Base-by-base conservation (phyloP, 1,140 invertebrate genomes). In the Bombus polaris region DNA sequence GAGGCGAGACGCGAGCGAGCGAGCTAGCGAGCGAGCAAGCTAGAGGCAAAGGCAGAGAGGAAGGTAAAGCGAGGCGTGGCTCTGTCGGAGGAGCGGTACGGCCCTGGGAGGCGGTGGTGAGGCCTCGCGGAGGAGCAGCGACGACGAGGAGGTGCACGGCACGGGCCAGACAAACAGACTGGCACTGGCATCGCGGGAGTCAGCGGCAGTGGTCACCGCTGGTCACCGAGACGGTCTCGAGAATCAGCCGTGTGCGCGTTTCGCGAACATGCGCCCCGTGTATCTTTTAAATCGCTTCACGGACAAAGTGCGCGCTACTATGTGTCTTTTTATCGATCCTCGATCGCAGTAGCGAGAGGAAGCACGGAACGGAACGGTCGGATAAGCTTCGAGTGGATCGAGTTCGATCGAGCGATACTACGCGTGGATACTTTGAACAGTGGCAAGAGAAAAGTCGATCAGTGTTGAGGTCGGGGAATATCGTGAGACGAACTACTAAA, bases 121-220 rank as follows among this genome's bases (percentile, higher is more conserved):
- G 86, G 87, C 85, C 87, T 90, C 90, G 79, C 83, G 90, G 86
- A 88, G 90, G 90, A 91, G 86, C 89, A 87, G 81, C 85, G 89
- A 83, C 89, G 85, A 89, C 89, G 87, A 89, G 86, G 88, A 89
- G 88, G 88, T 89, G 82, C 82, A 87, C 83, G 88, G 83, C 84
- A 91, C 90, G 90, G 87, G 83, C 92, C 92, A 93, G 93, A 93
- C 92, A 93, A 92, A 92, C 93, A 92, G 91, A 93, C 92, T 91
- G 88, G 91, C 87, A 92, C 92, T 92, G 87, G 90, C 86, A 93
- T 93, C 92, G 91, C 90, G 87, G 88, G 89, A 89, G 87, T 89
- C 89, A 84, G 81, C 90, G 87, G 89, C 83, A 91, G 90, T 92
- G 88, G 88, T 87, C 89, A 88, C 86, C 87, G 91, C 74, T 81